A percentile compares a stretch with the other conserved stretches of the same genome.
These are phyloP conservation scores for Dicrurus megarhynchus DNA, from an alignment of 2,113 vertebrate species.

Conservation along the genomic window DNA sequence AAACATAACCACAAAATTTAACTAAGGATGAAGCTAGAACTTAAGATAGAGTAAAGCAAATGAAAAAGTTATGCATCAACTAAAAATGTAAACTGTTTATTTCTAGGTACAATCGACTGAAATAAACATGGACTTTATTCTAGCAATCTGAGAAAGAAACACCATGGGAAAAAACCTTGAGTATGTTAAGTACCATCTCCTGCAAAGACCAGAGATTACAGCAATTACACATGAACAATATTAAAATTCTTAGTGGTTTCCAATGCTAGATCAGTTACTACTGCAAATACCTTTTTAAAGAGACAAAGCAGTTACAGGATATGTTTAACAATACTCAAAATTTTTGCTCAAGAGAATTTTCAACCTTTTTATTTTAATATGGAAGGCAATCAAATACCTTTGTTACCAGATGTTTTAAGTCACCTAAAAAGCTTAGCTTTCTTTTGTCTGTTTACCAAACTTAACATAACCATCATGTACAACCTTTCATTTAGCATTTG, in stretches of 20 bases:
- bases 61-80: not conserved
- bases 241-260: slow-evolving; percentile 20
- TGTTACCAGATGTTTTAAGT: not conserved
- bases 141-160: not conserved
- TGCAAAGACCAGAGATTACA: slow-evolving; percentile 46
- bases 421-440: not conserved
- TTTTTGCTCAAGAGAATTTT: not conserved
- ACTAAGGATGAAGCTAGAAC: not conserved
- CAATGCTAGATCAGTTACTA: not conserved
- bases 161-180: slow-evolving; percentile 9
- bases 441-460: not conserved
- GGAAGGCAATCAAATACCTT: not conserved
- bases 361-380: not conserved
- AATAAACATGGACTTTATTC: not conserved
- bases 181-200: slow-evolving; percentile 23
- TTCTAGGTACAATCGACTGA: slow-evolving; percentile 17
- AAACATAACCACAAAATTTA: slow-evolving; percentile 33
- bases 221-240: slow-evolving; percentile 8
- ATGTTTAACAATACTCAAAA: not conserved
- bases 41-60: slow-evolving; percentile 39
- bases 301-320: not conserved
- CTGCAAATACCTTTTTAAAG: not conserved
- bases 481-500: not conserved
- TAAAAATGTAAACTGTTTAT: slow-evolving; percentile 23
- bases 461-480: not conserved